Conservation (phyloP, 2,888 invertebrate genomes). For the Tiphia femorata region DNA sequence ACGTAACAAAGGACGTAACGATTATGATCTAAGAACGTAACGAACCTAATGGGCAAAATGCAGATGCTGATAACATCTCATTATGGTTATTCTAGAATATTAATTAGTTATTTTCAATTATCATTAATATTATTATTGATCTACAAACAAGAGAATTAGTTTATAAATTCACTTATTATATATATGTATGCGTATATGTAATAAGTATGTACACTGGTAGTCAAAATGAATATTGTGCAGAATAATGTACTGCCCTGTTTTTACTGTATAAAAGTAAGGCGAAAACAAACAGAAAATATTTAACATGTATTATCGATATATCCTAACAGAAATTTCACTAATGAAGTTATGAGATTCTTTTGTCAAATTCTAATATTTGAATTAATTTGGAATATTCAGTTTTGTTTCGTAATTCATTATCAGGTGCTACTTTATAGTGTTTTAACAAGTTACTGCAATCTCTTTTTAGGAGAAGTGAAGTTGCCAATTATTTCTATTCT, state of each 20-base stretch:
- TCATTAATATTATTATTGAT: conserved; percentile 50
- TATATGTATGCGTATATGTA: conserved; percentile 39
- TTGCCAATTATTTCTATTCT: conserved; percentile 17
- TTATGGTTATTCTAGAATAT: conserved; percentile 56
- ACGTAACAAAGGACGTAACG: conserved; percentile 24
- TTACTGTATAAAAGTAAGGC: too few relatives aligned
- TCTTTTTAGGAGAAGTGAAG: too few relatives aligned
- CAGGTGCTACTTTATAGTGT: too few relatives aligned
- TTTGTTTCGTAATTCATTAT: too few relatives aligned
- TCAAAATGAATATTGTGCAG: conserved; percentile 44
- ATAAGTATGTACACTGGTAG: conserved; percentile 41
- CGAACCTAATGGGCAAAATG: conserved; percentile 51
- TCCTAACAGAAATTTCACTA: too few relatives aligned
- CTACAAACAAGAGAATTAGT: conserved; percentile 58
- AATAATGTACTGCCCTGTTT: too few relatives aligned
- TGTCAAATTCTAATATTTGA: too few relatives aligned
- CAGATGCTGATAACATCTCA: conserved; percentile 52
- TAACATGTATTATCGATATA: too few relatives aligned
- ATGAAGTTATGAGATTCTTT: too few relatives aligned
- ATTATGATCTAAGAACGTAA: conserved; percentile 48
- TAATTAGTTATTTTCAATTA: conserved; percentile 65
- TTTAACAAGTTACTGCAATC: too few relatives aligned
- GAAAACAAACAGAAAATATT: too few relatives aligned
- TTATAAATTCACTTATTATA: conserved; percentile 58
- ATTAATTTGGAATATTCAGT: too few relatives aligned